These are phyloP conservation scores for Allacma fusca DNA, from an alignment of 2,888 invertebrate genomes.

Conservation along the genomic window DNA sequence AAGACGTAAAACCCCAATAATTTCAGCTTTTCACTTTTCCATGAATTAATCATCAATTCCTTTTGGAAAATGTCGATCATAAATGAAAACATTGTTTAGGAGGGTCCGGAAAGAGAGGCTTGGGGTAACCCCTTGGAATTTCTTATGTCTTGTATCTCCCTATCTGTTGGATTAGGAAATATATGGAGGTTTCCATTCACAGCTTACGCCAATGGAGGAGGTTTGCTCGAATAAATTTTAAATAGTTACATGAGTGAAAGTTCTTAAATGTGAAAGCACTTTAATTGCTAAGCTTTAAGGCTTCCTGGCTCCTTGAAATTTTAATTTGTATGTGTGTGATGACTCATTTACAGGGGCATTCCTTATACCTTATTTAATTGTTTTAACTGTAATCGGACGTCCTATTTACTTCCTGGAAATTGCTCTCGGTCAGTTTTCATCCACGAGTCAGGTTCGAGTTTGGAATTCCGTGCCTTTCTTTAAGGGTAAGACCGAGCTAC, in stretches of 20 bases:
- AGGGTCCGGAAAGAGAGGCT: conserved; percentile 60
- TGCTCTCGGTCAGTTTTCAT: conserved; percentile 67
- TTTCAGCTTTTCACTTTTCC: too few relatives aligned
- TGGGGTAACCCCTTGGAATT: conserved; percentile 74
- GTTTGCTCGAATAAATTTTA: background rate
- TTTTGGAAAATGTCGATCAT: background rate
- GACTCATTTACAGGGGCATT: conserved; percentile 42
- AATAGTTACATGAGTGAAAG: too few relatives aligned
- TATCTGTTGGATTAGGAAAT: conserved; percentile 75
- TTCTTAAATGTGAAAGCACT: too few relatives aligned
- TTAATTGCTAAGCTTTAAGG: too few relatives aligned
- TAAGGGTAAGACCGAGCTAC: conserved; percentile 48
- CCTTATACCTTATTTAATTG: conserved; percentile 68
- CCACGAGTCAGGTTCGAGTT: conserved; percentile 66
- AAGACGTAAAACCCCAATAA: too few relatives aligned
- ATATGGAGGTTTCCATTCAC: conserved; percentile 75
- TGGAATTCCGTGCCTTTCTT: conserved; percentile 64
- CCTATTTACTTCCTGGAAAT: conserved; percentile 68
- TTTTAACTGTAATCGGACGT: conserved; percentile 74
- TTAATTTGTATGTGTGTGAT: too few relatives aligned
- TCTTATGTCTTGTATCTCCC: conserved; percentile 75
- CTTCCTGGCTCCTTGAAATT: too few relatives aligned
- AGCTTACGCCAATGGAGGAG: conserved; percentile 61
- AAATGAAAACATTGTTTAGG: too few relatives aligned
- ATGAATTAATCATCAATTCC: too few relatives aligned